These are phyloP conservation scores for Crypturellus tataupa DNA, from an alignment of 2,797 vertebrate species.

Conservation along the genomic window DNA sequence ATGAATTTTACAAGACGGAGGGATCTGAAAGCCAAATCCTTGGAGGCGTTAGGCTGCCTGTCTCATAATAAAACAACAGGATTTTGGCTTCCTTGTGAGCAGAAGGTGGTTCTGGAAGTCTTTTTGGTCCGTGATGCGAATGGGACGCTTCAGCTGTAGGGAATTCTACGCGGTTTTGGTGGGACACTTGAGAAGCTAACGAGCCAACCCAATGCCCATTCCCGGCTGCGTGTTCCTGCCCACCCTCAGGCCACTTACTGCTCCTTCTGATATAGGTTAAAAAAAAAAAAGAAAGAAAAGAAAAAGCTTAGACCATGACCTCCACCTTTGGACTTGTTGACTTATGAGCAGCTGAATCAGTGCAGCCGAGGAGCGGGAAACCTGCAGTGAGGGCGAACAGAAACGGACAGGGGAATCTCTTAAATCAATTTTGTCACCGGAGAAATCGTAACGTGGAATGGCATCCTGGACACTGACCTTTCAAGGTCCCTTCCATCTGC, in stretches of 20 bases:
- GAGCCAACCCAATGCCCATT: background rate
- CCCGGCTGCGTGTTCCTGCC: background rate
- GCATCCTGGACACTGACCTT: constrained; percentile 7
- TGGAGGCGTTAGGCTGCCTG: background rate
- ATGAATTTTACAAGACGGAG: background rate
- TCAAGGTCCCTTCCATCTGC: background rate
- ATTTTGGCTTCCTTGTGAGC: background rate
- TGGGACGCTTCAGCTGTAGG: background rate
- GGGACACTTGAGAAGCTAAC: background rate
- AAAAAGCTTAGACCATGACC: background rate
- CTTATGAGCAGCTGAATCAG: background rate
- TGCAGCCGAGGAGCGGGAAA: background rate
- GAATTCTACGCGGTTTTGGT: background rate
- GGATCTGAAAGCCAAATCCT: background rate
- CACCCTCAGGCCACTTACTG: background rate
- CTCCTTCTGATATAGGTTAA: background rate
- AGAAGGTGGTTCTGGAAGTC: background rate
- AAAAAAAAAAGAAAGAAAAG: too few species aligned
- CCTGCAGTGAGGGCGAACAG: accelerated
- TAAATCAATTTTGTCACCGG: constrained; percentile 3
- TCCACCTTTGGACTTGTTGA: background rate
- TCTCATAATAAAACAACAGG: background rate
- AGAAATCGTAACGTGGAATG: background rate
- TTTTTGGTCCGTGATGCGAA: background rate
- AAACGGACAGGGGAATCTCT: background rate